Evolutionary conservation across 2,113 vertebrate species (phyloP), one percentile per base, ranked within the genome.

Genomic region (Telmatochromis sp.): DNA sequence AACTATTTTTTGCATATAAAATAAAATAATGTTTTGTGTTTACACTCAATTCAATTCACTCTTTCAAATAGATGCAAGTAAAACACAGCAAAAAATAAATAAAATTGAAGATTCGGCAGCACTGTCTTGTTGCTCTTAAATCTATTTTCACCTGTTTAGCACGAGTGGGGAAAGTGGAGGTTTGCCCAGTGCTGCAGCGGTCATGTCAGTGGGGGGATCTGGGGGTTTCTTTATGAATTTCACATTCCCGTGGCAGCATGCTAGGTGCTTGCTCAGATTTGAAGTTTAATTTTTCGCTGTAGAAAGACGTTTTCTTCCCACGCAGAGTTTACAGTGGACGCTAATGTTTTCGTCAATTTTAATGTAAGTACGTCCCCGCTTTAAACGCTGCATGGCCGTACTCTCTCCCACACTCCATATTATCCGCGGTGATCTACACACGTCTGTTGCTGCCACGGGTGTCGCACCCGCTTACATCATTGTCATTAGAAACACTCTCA

Each of bases 211-310:
- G 8, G 26, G 8, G 57, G 3, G 14, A 60, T 31, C 57, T 1
- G 57, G 14, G 3, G 3, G 14, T 60, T 60, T 58, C 26, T 58
- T 58, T 58, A 31, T 58, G 14, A 58, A 17, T 1, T 58, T 60
- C 26, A 60, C 14, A 31, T 60, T 60, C 26, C 57, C 8, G 7
- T 58, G 55, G 55, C 4, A 58, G 13, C 23, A 28, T 58, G 55
- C 55, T 28, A 28, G 55, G 23, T 58, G 8, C 23, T 58, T 58
- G 4, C 13, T 58, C 55, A 58, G 13, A 9, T 58, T 58, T 9
- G 7, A 8, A 58, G 23, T 58, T 57, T 0, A 9, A 58, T 58
- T 28, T 28, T 58, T 58, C 0, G 0, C 7, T 58, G 55, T 58
- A 58, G 13, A 58, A 28, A 58, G 55, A 57, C 0, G 7, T 57